Base-by-base conservation (phyloP, 2,113 vertebrate genomes). In the Apistogramma diplotaenia region DNA sequence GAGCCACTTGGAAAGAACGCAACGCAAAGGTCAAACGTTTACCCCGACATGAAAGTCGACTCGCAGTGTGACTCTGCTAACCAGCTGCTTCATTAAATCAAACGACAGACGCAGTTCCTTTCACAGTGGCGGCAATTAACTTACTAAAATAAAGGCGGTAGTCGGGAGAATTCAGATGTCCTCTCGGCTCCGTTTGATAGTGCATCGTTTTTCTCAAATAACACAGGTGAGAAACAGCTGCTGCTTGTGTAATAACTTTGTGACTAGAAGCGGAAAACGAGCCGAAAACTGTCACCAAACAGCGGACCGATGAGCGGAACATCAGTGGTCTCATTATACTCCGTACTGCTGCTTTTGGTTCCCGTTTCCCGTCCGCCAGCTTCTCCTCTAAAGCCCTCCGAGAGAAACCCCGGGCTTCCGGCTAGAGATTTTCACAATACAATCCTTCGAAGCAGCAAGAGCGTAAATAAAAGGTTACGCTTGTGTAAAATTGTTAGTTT, bases 91-190 rank as follows among this genome's bases (percentile, higher is more conserved):
- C 2, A 6, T 5, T 11, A 35, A 43, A 71, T 12, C 13, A 10
- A 5, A 56, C 25, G 25, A 4, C 15, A 88, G 21, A 13, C n/a
- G 56, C 3, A 19, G 11, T 27, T 37, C 18, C 31, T 74, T 13
- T 19, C 40, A 23, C 1, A 29, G 29, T 71, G 18, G 31, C 54
- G 46, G 10, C 25, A n/a, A 18, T n/a, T 5, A 35, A 98, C 97
- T 97, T 95, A 99, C 98, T 97, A 88, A 98, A 97, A 91, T 97
- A 99, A 84, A 99, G 92, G 93, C 97, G 95, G 95, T 96, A 97
- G 59, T 96, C 95, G 1, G 86, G 51, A 1, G 96, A 93, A 85
- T 94, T 90, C 21, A 90, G 93, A 12, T 80, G 93, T 91, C 98
- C 98, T 90, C 96, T 94, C 91, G 90, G 95, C 76, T 98, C 97